phyloP scores from a whole-genome alignment of 2,888 invertebrate genomes.

The Melanchra persicariae region DNA sequence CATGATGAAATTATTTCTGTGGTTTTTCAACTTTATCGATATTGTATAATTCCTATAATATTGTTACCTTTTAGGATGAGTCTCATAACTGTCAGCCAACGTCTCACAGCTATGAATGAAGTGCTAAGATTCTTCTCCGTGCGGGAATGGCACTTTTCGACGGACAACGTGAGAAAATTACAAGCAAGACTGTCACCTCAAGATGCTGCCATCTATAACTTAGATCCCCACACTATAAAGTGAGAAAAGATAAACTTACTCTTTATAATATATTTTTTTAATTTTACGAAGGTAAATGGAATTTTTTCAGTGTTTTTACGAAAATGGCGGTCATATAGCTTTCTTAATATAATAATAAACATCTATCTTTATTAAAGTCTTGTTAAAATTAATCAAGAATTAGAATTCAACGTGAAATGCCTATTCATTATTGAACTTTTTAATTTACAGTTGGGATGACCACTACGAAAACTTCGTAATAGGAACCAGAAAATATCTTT shows the following conservation, averaged over 20 bases:
- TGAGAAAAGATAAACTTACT: slow-evolving; percentile 60
- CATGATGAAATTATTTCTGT: background rate
- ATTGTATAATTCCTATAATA: background rate
- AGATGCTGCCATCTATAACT: slow-evolving; percentile 84
- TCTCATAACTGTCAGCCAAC: slow-evolving; percentile 92
- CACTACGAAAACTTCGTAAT: slow-evolving; percentile 92
- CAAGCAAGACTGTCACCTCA: slow-evolving; percentile 81
- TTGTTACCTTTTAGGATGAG: slow-evolving; percentile 82
- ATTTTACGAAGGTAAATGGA: too few relatives aligned
- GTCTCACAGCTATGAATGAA: slow-evolving; percentile 91
- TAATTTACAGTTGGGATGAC: slow-evolving; percentile 90
- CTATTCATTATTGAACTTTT: background rate
- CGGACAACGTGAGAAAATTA: slow-evolving; percentile 89
- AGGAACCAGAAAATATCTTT: slow-evolving; percentile 92
- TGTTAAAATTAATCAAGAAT: too few relatives aligned
- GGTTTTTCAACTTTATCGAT: too few relatives aligned
- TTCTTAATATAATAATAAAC: too few relatives aligned
- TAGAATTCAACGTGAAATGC: too few relatives aligned
- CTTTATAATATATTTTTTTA: too few relatives aligned
- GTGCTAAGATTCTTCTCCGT: slow-evolving; percentile 93
- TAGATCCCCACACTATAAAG: slow-evolving; percentile 82
- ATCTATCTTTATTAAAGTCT: too few relatives aligned
- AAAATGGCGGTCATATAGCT: too few relatives aligned
- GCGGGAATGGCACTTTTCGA: slow-evolving; percentile 92
- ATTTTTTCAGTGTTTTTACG: too few relatives aligned